Evolutionary conservation across 2,888 invertebrate species (phyloP).

Genomic region (Dorcus parallelipipedus): DNA sequence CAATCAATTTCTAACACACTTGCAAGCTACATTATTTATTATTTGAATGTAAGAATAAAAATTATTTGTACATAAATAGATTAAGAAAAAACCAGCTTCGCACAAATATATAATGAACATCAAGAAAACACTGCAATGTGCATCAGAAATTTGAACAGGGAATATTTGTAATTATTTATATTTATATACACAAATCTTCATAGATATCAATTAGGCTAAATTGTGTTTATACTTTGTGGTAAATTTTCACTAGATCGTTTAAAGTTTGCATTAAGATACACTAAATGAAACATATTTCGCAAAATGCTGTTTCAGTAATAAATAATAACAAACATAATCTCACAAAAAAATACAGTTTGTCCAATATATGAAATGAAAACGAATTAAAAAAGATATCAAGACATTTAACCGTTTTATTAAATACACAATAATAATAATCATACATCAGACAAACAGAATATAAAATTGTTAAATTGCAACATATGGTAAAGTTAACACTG

Average conservation of each 20-base stretch:
- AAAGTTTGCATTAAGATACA: conserved; percentile 13
- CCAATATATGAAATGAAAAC: conserved; percentile 23
- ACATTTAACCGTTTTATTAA: conserved; percentile 4
- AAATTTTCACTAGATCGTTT: conserved; percentile 17
- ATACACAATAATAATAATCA: conserved; percentile 14
- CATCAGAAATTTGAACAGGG: background rate
- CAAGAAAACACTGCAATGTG: background rate
- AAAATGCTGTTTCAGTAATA: conserved; percentile 16
- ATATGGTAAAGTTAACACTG: conserved; percentile 46
- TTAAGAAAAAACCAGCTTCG: no score
- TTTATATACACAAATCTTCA: background rate
- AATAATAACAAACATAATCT: conserved; percentile 13
- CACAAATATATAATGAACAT: no score
- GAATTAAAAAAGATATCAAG: conserved; percentile 1
- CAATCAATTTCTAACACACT: no score
- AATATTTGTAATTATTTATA: background rate
- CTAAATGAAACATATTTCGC: conserved; percentile 11
- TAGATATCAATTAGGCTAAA: background rate
- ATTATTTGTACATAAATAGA: no score
- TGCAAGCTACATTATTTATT: no score
- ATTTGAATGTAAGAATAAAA: no score
- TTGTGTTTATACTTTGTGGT: background rate
- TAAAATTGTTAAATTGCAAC: conserved; percentile 42
- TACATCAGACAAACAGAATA: conserved; percentile 28
- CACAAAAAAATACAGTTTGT: conserved; percentile 23